Evolutionary conservation across 2,888 invertebrate species (phyloP).

Genomic region (Athrips mouffetella): DNA sequence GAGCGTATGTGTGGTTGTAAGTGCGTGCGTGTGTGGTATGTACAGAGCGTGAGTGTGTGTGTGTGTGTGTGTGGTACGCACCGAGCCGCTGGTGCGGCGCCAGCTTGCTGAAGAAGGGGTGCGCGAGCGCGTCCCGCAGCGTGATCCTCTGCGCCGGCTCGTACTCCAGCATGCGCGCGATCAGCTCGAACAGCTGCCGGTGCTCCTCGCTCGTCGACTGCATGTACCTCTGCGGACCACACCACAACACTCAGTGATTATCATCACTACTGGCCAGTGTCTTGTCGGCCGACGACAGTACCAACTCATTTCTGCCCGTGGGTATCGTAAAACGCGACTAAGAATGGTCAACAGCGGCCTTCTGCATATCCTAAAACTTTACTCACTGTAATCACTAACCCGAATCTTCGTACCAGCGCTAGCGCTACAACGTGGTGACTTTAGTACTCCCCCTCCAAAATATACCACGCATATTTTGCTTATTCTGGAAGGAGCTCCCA

Average conservation of each 20-base stretch:
- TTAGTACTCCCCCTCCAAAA: too few relatives aligned
- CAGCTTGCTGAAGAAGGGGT: conserved; percentile 95
- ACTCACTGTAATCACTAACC: too few relatives aligned
- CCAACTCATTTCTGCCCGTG: neutral
- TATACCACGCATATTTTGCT: too few relatives aligned
- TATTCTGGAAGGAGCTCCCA: too few relatives aligned
- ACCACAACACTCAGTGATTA: neutral
- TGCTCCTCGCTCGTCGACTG: conserved; percentile 93
- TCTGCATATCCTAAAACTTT: too few relatives aligned
- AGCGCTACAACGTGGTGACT: too few relatives aligned
- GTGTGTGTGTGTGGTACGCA: conserved; percentile 36
- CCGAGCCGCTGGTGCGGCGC: conserved; percentile 87
- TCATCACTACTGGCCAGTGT: too few relatives aligned
- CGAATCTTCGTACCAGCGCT: too few relatives aligned
- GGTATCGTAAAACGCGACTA: neutral
- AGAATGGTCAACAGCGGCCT: too few relatives aligned
- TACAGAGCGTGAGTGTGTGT: neutral
- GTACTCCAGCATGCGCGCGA: conserved; percentile 97
- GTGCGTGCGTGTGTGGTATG: neutral
- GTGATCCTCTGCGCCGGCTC: conserved; percentile 95
- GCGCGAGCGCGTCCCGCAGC: conserved; percentile 91
- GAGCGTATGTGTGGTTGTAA: neutral
- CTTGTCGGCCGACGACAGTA: neutral
- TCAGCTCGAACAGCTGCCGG: conserved; percentile 94
- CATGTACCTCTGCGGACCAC: conserved; percentile 92